Evolutionary conservation across 2,113 vertebrate genomes (phyloP), one percentile per base, ranked within the genome.

Genomic region (Pogonocichla stellata): DNA sequence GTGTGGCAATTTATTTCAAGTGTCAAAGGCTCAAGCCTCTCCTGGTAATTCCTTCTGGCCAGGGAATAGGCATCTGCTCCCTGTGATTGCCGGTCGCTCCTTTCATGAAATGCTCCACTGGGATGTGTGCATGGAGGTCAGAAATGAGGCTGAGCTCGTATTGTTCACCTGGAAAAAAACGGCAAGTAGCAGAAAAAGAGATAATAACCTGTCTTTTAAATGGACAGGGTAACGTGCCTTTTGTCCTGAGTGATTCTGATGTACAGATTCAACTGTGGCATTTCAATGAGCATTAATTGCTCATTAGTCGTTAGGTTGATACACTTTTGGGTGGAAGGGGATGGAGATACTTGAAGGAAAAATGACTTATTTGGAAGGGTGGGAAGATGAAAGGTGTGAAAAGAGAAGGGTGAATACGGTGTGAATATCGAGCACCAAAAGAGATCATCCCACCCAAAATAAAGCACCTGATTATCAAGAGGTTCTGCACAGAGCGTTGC

Each of bases 401-500:
- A 86, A 74, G 48, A 70, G 8, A 6, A 80, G 6, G 26, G 34
- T 75, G 40, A 74, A 24, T n/a, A 15, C 1, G 0, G 8, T 18
- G 36, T 56, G 61, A 43, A 0, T 48, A 51, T 51, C 14, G 45
- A 72, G 73, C 40, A 38, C 29, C 38, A 60, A 85, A 79, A 53
- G 5, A 61, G 36, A 61, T 11, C 53, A 14, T 61, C 64, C 72
- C 53, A 33, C 60, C 31, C n/a, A 12, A 79, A 93, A 72, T 24
- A 15, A 89, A 81, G 42, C 38, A 36, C 54, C 19, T 25, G 36
- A 5, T 64, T 64, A 36, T 57, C 69, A 66, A 25, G 36, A 14
- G 19, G 70, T 48, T 47, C 43, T 15, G 33, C 4, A 4, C 1
- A 25, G 85, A 36, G 19, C 0, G 0, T 4, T 45, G 43, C 29